These are phyloP conservation scores for cat (Felis catus) DNA, from an alignment of 2,113 vertebrate genomes.

Conservation along the genomic window F.catus_Fca126_mat1.0 CM031413.1:24671001-24671500, in stretches of 20 bases:
- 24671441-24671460: background rate
- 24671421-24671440: background rate
- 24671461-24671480: slow-evolving; percentile 42
- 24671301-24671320: background rate
- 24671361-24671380: slow-evolving; percentile 21
- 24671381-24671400: slow-evolving; percentile 21
- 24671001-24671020: background rate
- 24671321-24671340: slow-evolving; percentile 34
- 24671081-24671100: background rate
- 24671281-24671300: background rate
- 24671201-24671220: slow-evolving; percentile 6
- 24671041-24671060: background rate
- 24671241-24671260: background rate
- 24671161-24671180: background rate
- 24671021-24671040: background rate
- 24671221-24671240: slow-evolving; percentile 47
- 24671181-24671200: background rate
- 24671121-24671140: background rate
- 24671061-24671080: background rate
- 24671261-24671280: background rate
- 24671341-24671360: slow-evolving; percentile 30
- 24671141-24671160: background rate
- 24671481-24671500: background rate
- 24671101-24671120: background rate
- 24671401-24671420: slow-evolving; percentile 30